phyloP scores from a whole-genome alignment of 2,113 vertebrate genomes.

The Sus scrofa region T2T-Sscrofa CM000818.6:75436501-75437000 shows the following conservation, averaged over 20 bases:
- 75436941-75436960: too few species aligned
- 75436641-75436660: neutral
- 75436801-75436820: too few species aligned
- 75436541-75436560: neutral
- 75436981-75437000: neutral
- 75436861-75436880: too few species aligned
- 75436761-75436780: too few species aligned
- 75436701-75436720: neutral
- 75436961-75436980: too few species aligned
- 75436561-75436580: slow-evolving; percentile 8
- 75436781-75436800: too few species aligned
- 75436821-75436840: too few species aligned
- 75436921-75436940: too few species aligned
- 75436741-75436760: too few species aligned
- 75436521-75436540: neutral
- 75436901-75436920: too few species aligned
- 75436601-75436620: neutral
- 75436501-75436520: neutral
- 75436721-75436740: neutral
- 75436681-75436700: neutral
- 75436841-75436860: too few species aligned
- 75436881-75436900: too few species aligned
- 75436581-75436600: neutral
- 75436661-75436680: neutral
- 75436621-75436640: neutral